Evolutionary conservation across 64 coral and sea anemone genomes (phyloP).

Genomic region (Pocillopora damicornis): DNA sequence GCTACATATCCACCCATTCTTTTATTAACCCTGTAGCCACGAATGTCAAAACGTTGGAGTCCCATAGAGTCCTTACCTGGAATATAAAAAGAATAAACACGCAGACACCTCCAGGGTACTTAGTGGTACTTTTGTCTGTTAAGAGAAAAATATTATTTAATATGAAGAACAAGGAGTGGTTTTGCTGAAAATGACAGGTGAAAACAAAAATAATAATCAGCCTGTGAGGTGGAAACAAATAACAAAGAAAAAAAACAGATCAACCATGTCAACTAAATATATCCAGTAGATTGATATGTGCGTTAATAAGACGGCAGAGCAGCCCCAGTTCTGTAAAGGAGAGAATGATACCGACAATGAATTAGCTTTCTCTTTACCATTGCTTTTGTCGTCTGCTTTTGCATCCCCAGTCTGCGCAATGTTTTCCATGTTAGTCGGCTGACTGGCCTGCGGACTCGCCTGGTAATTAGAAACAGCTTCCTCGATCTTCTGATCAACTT

Average conservation of each 20-base stretch:
- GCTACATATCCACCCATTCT: too few species aligned
- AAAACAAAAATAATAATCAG: too few species aligned
- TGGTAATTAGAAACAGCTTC: constrained; percentile 26
- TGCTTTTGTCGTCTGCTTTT: background rate
- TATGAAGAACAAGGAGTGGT: background rate
- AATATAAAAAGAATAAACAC: constrained; percentile 24
- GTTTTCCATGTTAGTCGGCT: background rate
- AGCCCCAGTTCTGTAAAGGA: too few species aligned
- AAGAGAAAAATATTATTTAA: background rate
- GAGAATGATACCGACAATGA: too few species aligned
- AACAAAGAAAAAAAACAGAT: too few species aligned
- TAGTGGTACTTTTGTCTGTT: background rate
- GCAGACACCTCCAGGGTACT: constrained; percentile 15
- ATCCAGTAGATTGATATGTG: too few species aligned
- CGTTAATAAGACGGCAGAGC: too few species aligned
- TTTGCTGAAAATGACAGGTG: too few species aligned
- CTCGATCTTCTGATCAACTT: constrained; percentile 61
- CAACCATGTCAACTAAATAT: too few species aligned
- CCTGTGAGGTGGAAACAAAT: too few species aligned
- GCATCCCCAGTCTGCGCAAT: background rate
- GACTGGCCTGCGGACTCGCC: constrained; percentile 7
- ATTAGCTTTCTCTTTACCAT: background rate
- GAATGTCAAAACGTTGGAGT: too few species aligned
- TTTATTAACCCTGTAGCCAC: background rate
- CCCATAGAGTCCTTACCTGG: background rate